Percentiles rank a stretch among this genome's conserved stretches.
Conservation (phyloP, 1,140 invertebrate genomes). For the Portunus trituberculatus region DNA sequence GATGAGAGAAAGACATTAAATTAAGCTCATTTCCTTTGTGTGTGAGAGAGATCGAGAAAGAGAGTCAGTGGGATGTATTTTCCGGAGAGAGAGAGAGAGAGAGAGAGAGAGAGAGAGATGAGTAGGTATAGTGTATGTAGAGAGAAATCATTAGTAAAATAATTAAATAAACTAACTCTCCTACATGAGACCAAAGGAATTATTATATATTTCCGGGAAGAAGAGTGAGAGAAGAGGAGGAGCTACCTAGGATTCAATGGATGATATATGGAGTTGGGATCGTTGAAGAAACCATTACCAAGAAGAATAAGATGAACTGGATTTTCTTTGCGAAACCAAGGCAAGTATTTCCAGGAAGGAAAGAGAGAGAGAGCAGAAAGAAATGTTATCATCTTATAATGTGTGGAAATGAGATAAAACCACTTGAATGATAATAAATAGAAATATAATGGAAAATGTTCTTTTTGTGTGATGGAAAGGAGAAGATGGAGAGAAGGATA, state of each 20-base stretch:
- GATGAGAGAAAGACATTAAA: too few relatives aligned
- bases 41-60: background rate
- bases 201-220: background rate
- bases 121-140: background rate
- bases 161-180: background rate
- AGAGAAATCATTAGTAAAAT: background rate
- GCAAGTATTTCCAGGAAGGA: background rate
- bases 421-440: too few relatives aligned
- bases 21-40: background rate
- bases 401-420: too few relatives aligned
- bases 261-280: background rate
- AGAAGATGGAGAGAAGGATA: background rate
- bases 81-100: background rate
- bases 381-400: background rate
- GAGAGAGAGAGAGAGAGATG: background rate
- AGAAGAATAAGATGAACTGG: background rate
- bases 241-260: background rate
- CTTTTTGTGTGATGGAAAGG: background rate
- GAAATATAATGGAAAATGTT: background rate
- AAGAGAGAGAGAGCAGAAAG: background rate
- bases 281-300: background rate
- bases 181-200: too few relatives aligned
- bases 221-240: background rate
- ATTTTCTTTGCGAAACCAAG: background rate
- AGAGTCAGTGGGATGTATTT: background rate